Evolutionary conservation across 2,888 invertebrate genomes (phyloP), one percentile per base, ranked within the genome.

Genomic region (Scrobipalpa atriplicella): DNA sequence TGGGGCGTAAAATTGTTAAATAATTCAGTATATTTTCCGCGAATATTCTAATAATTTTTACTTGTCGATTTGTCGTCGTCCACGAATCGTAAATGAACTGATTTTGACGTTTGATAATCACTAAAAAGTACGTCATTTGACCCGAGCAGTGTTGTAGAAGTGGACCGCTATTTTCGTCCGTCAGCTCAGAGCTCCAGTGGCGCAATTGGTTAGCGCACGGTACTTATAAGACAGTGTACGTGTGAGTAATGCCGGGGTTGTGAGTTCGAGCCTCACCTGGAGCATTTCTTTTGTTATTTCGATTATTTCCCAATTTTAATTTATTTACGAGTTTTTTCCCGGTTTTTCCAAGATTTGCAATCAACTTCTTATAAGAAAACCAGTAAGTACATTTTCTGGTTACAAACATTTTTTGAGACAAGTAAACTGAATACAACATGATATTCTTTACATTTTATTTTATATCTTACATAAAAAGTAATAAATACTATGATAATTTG

Each of bases 201-300:
- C 98, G 98, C 98, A 98, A 98, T 98, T 97, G 98, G 98, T 98
- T 98, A 98, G 98, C 98, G 98, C 98, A 98, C 98, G 98, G 98
- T 98, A 98, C 98, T 98, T 98, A 98, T 98, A 97, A 95, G 96
- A 95, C 98, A 98, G 98, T 98, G 94, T 95, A 94, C 95, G 96
- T 90, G 89, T 97, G 97, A 98, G 98, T 95, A 84, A 98, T 98
- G 98, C 98, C 98, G 98, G 97, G 98, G 98, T 98, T 98, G 98
- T 97, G 98, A 98, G 98, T 98, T 98, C 98, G 98, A 98, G 97
- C 98, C 98, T 98, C 98, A 98, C 97, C 97, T 97, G 97, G 98
- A 96, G 97, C 97, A 98, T 89, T 86, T 89, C 89, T 93, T 93
- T 93, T 58, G 58, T 56, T 56, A 56, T 9, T 19, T 2, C 10